Percentiles rank a stretch among this genome's conserved stretches.
phyloP scores from a whole-genome alignment of 2,888 invertebrate species.

The Melanargia galathea region DNA sequence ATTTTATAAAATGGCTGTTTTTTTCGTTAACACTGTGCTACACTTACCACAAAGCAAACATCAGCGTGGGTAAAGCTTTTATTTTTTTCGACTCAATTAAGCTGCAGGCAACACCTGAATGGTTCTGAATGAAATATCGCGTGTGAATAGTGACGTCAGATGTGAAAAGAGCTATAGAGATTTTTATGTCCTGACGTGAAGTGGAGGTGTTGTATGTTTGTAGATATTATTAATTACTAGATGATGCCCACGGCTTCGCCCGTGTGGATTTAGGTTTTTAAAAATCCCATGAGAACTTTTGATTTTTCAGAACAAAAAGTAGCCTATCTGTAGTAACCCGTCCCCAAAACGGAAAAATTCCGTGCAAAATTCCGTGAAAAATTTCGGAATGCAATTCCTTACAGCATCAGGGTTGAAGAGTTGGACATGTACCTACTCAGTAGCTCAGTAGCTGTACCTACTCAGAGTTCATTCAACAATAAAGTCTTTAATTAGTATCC shows the following conservation, averaged over 20 bases:
- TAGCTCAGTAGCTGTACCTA: no score
- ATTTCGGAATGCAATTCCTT: no score
- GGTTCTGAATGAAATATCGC: constrained; percentile 28
- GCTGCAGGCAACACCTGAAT: constrained; percentile 11
- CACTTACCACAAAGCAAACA: constrained; percentile 10
- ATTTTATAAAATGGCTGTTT: background rate
- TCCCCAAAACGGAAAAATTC: no score
- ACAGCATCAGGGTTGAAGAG: no score
- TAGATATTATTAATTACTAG: no score
- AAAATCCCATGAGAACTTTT: background rate
- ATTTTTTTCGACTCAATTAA: constrained; percentile 19
- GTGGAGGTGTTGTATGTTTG: background rate
- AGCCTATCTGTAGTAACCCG: no score
- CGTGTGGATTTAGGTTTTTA: background rate
- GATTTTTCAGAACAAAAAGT: no score
- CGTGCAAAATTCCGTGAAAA: no score
- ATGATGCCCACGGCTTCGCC: no score
- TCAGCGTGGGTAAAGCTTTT: background rate
- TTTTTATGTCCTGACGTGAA: constrained; percentile 14
- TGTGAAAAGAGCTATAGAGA: constrained; percentile 10
- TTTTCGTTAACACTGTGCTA: constrained; percentile 4
- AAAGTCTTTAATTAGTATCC: no score
- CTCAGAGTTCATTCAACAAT: no score
- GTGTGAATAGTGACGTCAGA: constrained; percentile 11
- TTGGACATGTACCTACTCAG: no score